A percentile compares a stretch with the other conserved stretches of the same genome.
Evolutionary conservation across 2,888 invertebrate genomes (phyloP).

Genomic region (Cryptocephalus moraei): DNA sequence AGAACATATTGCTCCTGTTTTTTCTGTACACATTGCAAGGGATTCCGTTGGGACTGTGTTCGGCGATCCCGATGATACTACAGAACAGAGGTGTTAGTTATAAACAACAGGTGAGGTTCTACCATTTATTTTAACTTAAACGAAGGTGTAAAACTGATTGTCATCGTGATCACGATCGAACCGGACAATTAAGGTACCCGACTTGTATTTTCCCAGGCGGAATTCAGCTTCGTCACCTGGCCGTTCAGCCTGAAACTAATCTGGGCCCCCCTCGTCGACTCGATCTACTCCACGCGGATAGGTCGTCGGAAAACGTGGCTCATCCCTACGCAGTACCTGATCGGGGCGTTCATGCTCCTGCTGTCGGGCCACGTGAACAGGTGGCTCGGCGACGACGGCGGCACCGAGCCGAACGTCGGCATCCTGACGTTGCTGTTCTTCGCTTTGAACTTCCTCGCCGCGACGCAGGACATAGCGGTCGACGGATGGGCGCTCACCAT

Average conservation of each 20-base stretch:
- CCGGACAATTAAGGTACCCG: not conserved
- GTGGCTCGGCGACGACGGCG: conserved; percentile 61
- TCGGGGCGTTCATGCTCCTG: conserved; percentile 81
- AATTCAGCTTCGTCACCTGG: conserved; percentile 91
- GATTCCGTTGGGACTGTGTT: conserved; percentile 86
- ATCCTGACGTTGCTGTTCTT: conserved; percentile 81
- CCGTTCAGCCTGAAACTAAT: conserved; percentile 86
- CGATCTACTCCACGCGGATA: conserved; percentile 70
- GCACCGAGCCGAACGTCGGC: conserved; percentile 54
- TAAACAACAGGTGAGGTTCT: conserved; percentile 65
- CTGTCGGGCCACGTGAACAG: conserved; percentile 51
- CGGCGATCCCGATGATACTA: conserved; percentile 90
- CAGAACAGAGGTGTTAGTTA: conserved; percentile 89
- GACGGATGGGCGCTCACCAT: conserved; percentile 99
- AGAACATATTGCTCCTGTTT: conserved; percentile 76
- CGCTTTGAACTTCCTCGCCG: conserved; percentile 87
- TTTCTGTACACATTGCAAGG: conserved; percentile 93
- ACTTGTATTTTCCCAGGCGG: conserved; percentile 56
- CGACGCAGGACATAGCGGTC: conserved; percentile 98
- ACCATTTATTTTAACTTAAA: too few species aligned
- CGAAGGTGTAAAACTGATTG: too few species aligned
- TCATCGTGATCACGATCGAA: too few species aligned
- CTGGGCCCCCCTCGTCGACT: conserved; percentile 98
- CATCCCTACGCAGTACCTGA: conserved; percentile 86
- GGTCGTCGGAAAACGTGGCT: conserved; percentile 94